Evolutionary conservation across 2,113 vertebrate genomes (phyloP).

Genomic region (Fregetta grallaria): DNA sequence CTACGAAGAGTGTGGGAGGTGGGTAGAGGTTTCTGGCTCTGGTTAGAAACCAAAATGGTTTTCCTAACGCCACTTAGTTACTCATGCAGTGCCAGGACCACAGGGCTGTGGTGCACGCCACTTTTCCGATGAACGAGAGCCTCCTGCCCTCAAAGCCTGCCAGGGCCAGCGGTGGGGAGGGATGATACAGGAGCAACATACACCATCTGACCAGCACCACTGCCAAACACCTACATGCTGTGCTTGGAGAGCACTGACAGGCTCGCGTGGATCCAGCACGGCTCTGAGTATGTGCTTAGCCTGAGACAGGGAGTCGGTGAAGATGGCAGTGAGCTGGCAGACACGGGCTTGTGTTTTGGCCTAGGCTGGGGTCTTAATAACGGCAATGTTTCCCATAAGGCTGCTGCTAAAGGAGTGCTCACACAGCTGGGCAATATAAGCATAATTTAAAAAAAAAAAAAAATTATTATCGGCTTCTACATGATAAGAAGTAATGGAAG

Average conservation of each 20-base stretch:
- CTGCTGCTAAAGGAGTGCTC: neutral
- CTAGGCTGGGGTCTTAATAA: neutral
- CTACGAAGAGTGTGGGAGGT: neutral
- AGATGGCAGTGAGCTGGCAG: neutral
- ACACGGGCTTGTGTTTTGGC: neutral
- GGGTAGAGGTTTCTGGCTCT: neutral
- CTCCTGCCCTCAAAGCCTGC: neutral
- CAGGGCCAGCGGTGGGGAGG: neutral
- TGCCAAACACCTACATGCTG: neutral
- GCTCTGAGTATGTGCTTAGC: neutral
- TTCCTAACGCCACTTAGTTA: neutral
- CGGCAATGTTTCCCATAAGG: neutral
- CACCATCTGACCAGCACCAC: neutral
- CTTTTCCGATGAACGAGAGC: neutral
- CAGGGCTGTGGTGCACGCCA: fast-evolving
- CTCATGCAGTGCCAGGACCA: neutral
- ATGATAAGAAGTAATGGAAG: neutral
- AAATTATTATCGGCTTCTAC: neutral
- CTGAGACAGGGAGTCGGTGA: neutral
- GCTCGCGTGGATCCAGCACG: fast-evolving
- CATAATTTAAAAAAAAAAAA: neutral
- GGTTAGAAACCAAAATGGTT: neutral
- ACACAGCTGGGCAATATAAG: neutral
- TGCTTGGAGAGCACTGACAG: neutral
- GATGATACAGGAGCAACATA: neutral